Evolutionary conservation across 2,797 vertebrate species (phyloP).

Genomic region (Scarus forsteni): DNA sequence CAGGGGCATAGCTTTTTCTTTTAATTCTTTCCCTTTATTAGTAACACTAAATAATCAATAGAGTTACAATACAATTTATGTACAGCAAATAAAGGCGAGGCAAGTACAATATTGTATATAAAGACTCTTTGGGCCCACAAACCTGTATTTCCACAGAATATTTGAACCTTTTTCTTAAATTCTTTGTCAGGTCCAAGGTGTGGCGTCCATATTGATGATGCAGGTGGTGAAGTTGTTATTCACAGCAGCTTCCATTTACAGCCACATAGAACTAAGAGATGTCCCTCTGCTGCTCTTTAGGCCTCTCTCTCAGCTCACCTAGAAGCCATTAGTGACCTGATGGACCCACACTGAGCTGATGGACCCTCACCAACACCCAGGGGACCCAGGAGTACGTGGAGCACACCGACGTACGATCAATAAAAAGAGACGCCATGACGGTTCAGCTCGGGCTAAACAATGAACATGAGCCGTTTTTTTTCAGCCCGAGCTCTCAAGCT

Average conservation of each 20-base stretch:
- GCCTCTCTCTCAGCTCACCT: constrained; percentile 40
- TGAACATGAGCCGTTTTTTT: constrained; percentile 52
- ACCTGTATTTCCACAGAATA: too few relatives aligned
- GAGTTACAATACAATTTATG: too few relatives aligned
- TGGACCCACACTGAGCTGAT: constrained; percentile 20
- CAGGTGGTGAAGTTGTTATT: neutral
- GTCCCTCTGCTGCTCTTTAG: neutral
- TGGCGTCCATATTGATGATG: neutral
- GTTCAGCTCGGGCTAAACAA: constrained; percentile 42
- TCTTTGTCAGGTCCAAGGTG: neutral
- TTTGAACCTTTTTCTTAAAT: too few relatives aligned
- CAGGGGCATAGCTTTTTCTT: too few relatives aligned
- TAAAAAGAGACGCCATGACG: constrained; percentile 38
- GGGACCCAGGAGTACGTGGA: constrained; percentile 10
- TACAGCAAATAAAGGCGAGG: too few relatives aligned
- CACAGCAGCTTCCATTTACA: constrained; percentile 4
- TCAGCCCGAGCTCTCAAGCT: constrained; percentile 30
- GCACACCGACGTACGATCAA: constrained; percentile 29
- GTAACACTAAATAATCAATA: too few relatives aligned
- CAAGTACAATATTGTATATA: too few relatives aligned
- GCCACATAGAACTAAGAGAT: constrained; percentile 13
- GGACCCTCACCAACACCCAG: constrained; percentile 17
- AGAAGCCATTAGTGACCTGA: constrained; percentile 64
- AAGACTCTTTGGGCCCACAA: too few relatives aligned
- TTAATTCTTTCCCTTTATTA: too few relatives aligned